phyloP scores from a whole-genome alignment of 2,888 invertebrate species.

The Arge pagana region DNA sequence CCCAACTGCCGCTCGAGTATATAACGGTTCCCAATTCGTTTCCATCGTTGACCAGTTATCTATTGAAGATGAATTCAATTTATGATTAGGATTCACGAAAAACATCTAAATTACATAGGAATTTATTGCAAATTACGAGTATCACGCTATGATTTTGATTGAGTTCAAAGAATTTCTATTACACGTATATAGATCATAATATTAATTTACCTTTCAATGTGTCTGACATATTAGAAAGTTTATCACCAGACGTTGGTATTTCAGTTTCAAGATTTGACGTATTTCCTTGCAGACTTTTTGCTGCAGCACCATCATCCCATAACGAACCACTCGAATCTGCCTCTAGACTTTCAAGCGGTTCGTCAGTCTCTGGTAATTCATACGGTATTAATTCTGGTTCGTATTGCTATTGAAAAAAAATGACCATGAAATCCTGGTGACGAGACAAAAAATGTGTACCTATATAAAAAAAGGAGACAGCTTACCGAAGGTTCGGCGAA shows the following conservation, averaged over 20 bases:
- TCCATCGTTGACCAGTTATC: slow-evolving; percentile 54
- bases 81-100: no score
- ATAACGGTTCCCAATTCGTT: slow-evolving; percentile 54
- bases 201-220: slow-evolving; percentile 44
- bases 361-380: slow-evolving; percentile 53
- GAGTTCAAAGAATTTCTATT: no score
- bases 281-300: slow-evolving; percentile 42
- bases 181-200: neutral
- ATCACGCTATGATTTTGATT: no score
- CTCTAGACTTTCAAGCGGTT: slow-evolving; percentile 51
- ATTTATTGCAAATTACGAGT: no score
- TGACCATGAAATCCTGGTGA: neutral
- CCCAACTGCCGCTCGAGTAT: slow-evolving; percentile 51
- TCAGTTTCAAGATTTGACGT: slow-evolving; percentile 40
- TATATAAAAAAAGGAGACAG: neutral
- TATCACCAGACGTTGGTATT: slow-evolving; percentile 42
- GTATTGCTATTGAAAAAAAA: slow-evolving; percentile 33
- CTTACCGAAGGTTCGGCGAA: slow-evolving; percentile 47
- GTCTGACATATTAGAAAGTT: slow-evolving; percentile 40
- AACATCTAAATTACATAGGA: no score
- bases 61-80: slow-evolving; percentile 29
- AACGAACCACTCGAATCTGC: slow-evolving; percentile 46
- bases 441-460: neutral
- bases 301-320: slow-evolving; percentile 47
- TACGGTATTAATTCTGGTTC: slow-evolving; percentile 54